Evolutionary conservation across 1,140 invertebrate species (phyloP).

Genomic region (Heliconius congener): DNA sequence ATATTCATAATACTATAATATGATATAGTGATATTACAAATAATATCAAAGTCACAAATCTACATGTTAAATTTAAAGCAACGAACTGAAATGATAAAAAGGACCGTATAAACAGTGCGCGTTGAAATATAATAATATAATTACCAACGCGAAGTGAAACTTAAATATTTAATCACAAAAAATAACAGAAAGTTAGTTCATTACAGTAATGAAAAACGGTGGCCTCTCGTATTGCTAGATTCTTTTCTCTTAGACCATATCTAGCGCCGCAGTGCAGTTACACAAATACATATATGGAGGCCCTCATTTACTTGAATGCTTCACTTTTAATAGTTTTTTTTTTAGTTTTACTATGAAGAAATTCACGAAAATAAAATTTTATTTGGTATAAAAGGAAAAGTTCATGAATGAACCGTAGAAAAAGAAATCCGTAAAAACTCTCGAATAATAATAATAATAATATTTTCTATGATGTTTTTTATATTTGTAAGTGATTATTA

Average conservation of each 20-base stretch:
- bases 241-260: conserved; percentile 59
- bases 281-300: conserved; percentile 73
- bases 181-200: conserved; percentile 70
- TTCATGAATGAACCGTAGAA: too few species aligned
- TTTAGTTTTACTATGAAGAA: neutral
- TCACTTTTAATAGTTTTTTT: neutral
- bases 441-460: too few species aligned
- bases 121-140: conserved; percentile 22
- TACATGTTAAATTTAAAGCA: neutral
- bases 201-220: conserved; percentile 75
- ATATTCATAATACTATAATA: too few species aligned
- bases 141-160: conserved; percentile 4
- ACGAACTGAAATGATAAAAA: neutral
- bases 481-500: too few species aligned
- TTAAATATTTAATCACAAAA: conserved; percentile 59
- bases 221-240: conserved; percentile 61
- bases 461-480: too few species aligned
- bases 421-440: too few species aligned
- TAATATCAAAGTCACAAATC: neutral
- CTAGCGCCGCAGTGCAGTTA: conserved; percentile 74
- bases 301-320: conserved; percentile 27
- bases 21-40: neutral
- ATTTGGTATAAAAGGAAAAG: too few species aligned
- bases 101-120: neutral
- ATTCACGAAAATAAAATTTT: too few species aligned